These are phyloP conservation scores for Synergus japonicus DNA, from an alignment of 2,888 invertebrate genomes.

Conservation along the genomic window DNA sequence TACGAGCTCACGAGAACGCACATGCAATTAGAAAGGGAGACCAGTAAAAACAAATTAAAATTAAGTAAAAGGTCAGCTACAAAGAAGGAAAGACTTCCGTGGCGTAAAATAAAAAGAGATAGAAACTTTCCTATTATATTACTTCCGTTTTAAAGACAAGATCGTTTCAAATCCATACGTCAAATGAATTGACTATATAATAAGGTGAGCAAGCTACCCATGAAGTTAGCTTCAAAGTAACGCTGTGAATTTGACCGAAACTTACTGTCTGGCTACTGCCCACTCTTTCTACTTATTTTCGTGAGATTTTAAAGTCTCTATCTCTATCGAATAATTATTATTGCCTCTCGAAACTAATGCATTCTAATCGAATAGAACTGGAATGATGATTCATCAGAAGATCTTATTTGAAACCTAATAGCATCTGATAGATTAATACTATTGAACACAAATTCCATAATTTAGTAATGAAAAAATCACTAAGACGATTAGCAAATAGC, in stretches of 20 bases:
- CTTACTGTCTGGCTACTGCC: no score
- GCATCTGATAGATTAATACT: background rate
- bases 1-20: slow-evolving; percentile 30
- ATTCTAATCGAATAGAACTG: slow-evolving; percentile 15
- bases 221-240: no score
- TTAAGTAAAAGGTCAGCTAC: slow-evolving; percentile 25
- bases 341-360: slow-evolving; percentile 22
- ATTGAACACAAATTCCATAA: background rate
- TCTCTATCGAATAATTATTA: no score
- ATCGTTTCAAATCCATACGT: background rate
- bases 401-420: slow-evolving; percentile 21
- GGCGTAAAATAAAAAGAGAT: slow-evolving; percentile 4
- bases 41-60: slow-evolving; percentile 32
- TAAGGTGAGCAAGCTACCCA: no score
- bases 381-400: slow-evolving; percentile 3
- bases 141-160: slow-evolving; percentile 4
- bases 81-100: slow-evolving; percentile 21
- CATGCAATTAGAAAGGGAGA: slow-evolving; percentile 8
- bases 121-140: slow-evolving; percentile 31
- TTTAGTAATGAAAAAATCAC: no score
- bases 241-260: no score
- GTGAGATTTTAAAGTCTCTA: background rate
- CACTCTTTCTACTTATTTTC: background rate
- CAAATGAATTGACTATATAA: no score
- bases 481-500: no score